These are phyloP conservation scores for Drosophila borborema DNA, from an alignment of 2,888 invertebrate genomes.

Conservation along the genomic window DNA sequence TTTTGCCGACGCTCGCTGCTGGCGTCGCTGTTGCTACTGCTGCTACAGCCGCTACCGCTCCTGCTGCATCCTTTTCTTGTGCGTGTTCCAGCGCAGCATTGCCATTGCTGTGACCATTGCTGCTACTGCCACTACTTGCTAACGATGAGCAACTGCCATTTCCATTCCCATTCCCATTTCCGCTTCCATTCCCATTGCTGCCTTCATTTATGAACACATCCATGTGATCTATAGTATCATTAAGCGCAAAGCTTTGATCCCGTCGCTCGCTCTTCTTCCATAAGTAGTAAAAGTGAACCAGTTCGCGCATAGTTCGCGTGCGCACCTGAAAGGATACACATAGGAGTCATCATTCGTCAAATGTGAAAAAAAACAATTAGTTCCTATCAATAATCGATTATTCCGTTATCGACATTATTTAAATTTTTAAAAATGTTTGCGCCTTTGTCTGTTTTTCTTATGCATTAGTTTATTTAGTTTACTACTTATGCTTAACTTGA, in stretches of 20 bases:
- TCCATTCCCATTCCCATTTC: slow-evolving; percentile 37
- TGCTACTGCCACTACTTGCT: slow-evolving; percentile 30
- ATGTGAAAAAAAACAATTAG: background rate
- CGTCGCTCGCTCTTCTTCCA: slow-evolving; percentile 99
- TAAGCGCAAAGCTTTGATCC: slow-evolving; percentile 87
- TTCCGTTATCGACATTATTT: background rate
- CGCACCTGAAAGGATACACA: slow-evolving; percentile 86
- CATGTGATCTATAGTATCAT: slow-evolving; percentile 84
- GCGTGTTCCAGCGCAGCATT: slow-evolving; percentile 29
- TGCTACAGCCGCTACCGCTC: background rate
- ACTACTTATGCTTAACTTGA: background rate
- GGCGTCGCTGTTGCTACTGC: background rate
- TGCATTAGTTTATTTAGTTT: background rate
- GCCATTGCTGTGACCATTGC: slow-evolving; percentile 36
- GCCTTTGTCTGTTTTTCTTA: background rate
- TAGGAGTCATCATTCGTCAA: slow-evolving; percentile 1
- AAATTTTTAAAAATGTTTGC: too few species aligned
- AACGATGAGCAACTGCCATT: slow-evolving; percentile 49
- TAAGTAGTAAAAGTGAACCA: slow-evolving; percentile 97
- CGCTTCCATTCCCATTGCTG: slow-evolving; percentile 47
- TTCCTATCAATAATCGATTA: background rate
- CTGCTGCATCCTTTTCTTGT: slow-evolving; percentile 1
- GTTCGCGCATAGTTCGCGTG: slow-evolving; percentile 97
- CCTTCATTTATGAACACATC: slow-evolving; percentile 83
- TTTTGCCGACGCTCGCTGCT: slow-evolving; percentile 24